Evolutionary conservation across 2,797 vertebrate genomes (phyloP), one percentile per base, ranked within the genome.

Genomic region (Allobates femoralis): DNA sequence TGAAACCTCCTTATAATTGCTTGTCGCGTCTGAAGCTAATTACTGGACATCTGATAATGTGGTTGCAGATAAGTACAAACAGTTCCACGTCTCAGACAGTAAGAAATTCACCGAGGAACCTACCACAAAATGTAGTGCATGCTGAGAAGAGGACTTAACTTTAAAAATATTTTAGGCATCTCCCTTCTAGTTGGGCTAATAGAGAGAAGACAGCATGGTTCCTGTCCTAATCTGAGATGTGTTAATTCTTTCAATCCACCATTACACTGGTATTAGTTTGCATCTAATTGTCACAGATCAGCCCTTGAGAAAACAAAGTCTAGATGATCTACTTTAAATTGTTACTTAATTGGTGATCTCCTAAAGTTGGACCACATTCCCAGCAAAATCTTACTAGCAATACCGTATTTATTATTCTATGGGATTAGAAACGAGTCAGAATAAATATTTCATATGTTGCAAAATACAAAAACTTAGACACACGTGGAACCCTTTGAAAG

Each of bases 91-190:
- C 46, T 89, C 87, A 87, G 84, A 15, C 86, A 86, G 75, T 89
- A 91, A 91, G 73, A 86, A 88, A 60, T 87, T 88, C 90, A 91
- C 88, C 90, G 74, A 83, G 84, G 87, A 92, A 85, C 67, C 81
- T 53, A 78, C 86, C 80, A 82, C 84, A 88, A 90, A 91, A 79
- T 86, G 89, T 85, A 90, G 79, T 85, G 88, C 90, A 83, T 87
- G 83, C 89, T 91, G 85, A 93, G 80, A 46, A 76, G 34, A 88
- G 87, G 84, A 76, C 91, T 90, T 89, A 84, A 86, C 78, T 90
- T 88, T 87, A 90, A 90, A 95, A 94, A 94, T 93, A 95, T 95
- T 94, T 94, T 93, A n/a, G 89, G 91, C 86, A 86, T 89, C 91
- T 89, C 88, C 66, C 79, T 90, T 86, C 85, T 78, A 91, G 92